phyloP scores from a whole-genome alignment of 2,797 vertebrate species.

The Lepus townsendii region DNA sequence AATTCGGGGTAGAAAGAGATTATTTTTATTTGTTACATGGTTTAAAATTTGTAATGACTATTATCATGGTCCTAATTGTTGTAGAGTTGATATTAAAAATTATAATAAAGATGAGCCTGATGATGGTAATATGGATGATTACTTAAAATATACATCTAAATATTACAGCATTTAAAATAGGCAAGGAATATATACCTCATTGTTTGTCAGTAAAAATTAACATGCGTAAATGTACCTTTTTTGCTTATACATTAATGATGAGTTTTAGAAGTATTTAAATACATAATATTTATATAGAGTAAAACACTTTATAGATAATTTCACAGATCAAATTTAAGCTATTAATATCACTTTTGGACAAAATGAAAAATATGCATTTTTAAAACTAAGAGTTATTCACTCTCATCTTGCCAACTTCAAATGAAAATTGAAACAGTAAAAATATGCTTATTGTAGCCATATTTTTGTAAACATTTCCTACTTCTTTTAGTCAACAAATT shows the following conservation, averaged over 20 bases:
- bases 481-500: not conserved
- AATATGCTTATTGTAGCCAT: not conserved
- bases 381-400: not conserved
- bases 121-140: not conserved
- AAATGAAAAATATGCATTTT: not conserved
- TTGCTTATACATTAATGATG: not conserved
- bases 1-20: not conserved
- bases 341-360: not conserved
- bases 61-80: not conserved
- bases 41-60: not conserved
- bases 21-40: not conserved
- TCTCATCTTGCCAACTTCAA: not conserved
- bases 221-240: not conserved
- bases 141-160: not conserved
- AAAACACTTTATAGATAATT: constrained; percentile 27
- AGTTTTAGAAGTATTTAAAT: not conserved
- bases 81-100: not conserved
- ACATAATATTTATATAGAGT: not conserved
- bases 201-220: not conserved
- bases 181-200: not conserved
- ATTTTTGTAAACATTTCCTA: constrained; percentile 56
- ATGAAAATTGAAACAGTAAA: not conserved
- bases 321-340: constrained; percentile 17
- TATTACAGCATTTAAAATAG: not conserved
- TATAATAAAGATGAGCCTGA: not conserved